Evolutionary conservation across 2,113 vertebrate genomes (phyloP).

Genomic region (Sorex araneus): DNA sequence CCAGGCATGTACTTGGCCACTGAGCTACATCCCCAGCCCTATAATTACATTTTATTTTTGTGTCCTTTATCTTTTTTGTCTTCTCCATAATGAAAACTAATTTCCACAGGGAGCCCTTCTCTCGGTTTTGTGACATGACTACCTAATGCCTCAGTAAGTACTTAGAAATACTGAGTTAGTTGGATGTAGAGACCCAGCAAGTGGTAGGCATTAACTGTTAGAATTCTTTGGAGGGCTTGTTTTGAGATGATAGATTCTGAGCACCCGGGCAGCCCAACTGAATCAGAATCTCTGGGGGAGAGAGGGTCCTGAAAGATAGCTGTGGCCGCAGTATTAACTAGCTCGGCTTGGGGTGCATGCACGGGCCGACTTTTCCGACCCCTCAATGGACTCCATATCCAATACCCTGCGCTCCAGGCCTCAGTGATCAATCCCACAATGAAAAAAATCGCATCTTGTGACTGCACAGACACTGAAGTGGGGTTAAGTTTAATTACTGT

Average conservation of each 20-base stretch:
- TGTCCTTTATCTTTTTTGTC: not conserved
- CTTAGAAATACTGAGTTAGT: slow-evolving; percentile 17
- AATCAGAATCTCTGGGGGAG: not conserved
- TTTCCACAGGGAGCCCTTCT: not conserved
- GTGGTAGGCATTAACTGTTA: not conserved
- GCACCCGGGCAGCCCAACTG: not conserved
- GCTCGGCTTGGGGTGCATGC: not conserved
- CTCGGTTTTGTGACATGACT: not conserved
- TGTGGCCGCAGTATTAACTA: not conserved
- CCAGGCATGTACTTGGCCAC: too few species aligned
- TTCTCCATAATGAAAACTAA: not conserved
- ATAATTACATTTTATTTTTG: slow-evolving; percentile 35
- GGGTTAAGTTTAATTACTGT: not conserved
- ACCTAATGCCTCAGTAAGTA: not conserved
- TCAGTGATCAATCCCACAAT: not conserved
- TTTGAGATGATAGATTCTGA: slow-evolving; percentile 32
- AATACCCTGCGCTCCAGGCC: not conserved
- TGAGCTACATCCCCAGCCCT: too few species aligned
- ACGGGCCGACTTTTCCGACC: not conserved
- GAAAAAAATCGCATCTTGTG: not conserved
- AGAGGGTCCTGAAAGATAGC: not conserved
- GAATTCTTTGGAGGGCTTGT: slow-evolving; percentile 24
- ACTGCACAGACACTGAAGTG: not conserved
- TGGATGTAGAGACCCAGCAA: not conserved
- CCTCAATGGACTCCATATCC: not conserved